These are phyloP conservation scores for Leuciscus idus DNA, from an alignment of 2,113 vertebrate genomes.

Conservation along the genomic window DNA sequence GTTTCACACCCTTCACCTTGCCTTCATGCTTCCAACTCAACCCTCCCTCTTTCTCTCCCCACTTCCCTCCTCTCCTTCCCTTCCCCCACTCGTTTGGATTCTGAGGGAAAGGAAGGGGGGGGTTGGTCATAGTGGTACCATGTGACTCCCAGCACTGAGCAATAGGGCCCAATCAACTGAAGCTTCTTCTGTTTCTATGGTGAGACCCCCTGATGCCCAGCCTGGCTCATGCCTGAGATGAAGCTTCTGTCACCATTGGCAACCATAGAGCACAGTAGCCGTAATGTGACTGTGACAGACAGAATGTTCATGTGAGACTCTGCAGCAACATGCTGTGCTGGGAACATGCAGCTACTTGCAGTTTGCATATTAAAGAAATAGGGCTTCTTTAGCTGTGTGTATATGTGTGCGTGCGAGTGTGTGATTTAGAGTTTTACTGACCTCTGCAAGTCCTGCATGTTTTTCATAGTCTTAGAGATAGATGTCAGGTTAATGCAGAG, in stretches of 20 bases:
- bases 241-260: conserved; percentile 47
- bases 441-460: conserved; percentile 1
- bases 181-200: conserved; percentile 28
- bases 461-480: neutral
- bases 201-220: conserved; percentile 50
- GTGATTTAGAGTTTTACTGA: neutral
- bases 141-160: conserved; percentile 34
- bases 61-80: conserved; percentile 50
- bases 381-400: neutral
- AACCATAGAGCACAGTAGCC: conserved; percentile 40
- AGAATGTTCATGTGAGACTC: neutral
- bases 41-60: conserved; percentile 50
- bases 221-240: conserved; percentile 46
- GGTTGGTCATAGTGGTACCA: conserved; percentile 51
- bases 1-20: conserved; percentile 40
- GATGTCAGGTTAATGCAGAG: neutral
- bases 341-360: conserved; percentile 40
- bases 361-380: conserved; percentile 16
- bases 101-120: conserved; percentile 49
- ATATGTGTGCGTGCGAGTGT: neutral
- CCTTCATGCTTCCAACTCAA: conserved; percentile 31
- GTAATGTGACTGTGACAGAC: neutral
- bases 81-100: conserved; percentile 50
- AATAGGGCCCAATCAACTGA: conserved; percentile 35
- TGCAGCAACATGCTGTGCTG: conserved; percentile 22